Evolutionary conservation across 2,888 invertebrate species (phyloP), one percentile per base, ranked within the genome.

Genomic region (Erpobdella octoculata): DNA sequence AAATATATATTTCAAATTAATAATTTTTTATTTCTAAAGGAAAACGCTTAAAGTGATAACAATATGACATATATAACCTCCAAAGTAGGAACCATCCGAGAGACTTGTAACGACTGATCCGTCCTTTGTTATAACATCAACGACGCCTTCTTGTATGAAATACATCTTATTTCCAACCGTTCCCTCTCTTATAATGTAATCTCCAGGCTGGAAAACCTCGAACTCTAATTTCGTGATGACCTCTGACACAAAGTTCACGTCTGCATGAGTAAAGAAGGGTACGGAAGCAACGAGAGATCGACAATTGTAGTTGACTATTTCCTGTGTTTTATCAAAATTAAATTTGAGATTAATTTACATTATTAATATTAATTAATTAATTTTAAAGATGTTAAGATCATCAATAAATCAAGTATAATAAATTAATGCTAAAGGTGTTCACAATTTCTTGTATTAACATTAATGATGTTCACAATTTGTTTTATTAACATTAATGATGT

Each of bases 91-190:
- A 76, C 96, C 96, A 83, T 97, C 96, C 75, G 94, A 93, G 72
- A 97, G 86, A 79, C 93, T 93, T 74, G 96, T 97, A 71, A 95
- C 95, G 74, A 96, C 94, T 71, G 82, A 81, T 73, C 94, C 95
- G 83, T 93, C 93, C 53, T 80, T 79, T 68, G 93, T 83, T 62
- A 83, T 79, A 61, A 83, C 81, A 74, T 83, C 83, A 75, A 97
- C 96, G 80, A 96, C 94, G 77, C 96, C 96, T 86, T 96, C 95
- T 87, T 96, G 96, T 80, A 96, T 96, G 87, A 96, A 96, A 87
- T 94, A 96, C 96, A 96, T 96, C 87, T 96, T 96, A 81, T 91
- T 91, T 81, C 96, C 96, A 84, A 95, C 93, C 77, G 95, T 95
- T 81, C 96, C 96, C 86, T 96, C 96, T 71, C 78, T 78, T 58